Evolutionary conservation across 2,888 invertebrate species (phyloP).

Genomic region (Polydrusus pterygomalis): DNA sequence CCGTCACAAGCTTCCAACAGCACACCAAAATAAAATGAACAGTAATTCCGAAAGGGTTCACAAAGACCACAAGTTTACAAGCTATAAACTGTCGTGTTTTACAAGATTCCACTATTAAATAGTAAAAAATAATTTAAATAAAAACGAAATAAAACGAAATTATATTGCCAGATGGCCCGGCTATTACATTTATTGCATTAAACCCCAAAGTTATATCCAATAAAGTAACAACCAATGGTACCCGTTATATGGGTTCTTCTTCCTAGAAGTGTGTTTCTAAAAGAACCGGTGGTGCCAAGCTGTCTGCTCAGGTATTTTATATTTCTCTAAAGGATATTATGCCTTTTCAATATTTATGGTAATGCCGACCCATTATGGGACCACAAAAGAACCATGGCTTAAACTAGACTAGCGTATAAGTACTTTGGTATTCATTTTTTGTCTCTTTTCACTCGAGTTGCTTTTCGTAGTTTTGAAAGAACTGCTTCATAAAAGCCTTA

Average conservation of each 20-base stretch:
- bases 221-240: constrained; percentile 42
- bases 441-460: constrained; percentile 11
- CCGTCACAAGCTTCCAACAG: constrained; percentile 18
- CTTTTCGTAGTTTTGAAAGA: constrained; percentile 9
- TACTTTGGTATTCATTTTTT: constrained; percentile 30
- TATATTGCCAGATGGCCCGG: constrained; percentile 42
- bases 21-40: constrained; percentile 24
- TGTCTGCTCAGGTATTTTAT: constrained; percentile 47
- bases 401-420: constrained; percentile 33
- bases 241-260: constrained; percentile 39
- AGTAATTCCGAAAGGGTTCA: constrained; percentile 3
- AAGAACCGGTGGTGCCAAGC: constrained; percentile 44
- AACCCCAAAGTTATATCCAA: constrained; percentile 44
- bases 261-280: constrained; percentile 29
- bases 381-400: constrained; percentile 33
- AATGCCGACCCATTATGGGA: constrained; percentile 42
- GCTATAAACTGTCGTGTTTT: constrained; percentile 42
- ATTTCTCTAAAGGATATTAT: constrained; percentile 39
- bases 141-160: constrained; percentile 35
- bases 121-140: constrained; percentile 49
- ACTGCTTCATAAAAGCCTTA: neutral
- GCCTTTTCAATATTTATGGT: constrained; percentile 45
- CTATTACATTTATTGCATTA: constrained; percentile 39
- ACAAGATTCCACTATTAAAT: constrained; percentile 39
- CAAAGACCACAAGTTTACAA: constrained; percentile 40